Conservation (phyloP, 2,797 vertebrate genomes). For the Spinus pinus region DNA sequence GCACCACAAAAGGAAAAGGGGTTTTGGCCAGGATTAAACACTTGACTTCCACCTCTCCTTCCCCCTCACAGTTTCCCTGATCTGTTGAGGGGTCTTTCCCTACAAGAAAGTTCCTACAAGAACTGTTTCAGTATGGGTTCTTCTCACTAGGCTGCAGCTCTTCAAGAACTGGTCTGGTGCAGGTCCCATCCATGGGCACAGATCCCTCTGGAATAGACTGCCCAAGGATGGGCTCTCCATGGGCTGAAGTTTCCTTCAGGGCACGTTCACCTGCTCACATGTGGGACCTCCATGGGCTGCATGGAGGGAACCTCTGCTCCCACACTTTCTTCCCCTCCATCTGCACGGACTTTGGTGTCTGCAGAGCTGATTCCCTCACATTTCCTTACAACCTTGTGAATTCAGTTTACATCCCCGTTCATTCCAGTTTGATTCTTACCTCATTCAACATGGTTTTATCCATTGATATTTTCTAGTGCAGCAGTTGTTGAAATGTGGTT, state of each 20-base stretch:
- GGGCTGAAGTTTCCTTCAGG: no score
- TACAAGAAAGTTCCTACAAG: not conserved
- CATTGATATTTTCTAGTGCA: not conserved
- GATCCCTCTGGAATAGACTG: not conserved
- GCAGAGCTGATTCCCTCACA: not conserved
- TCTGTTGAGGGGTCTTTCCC: not conserved
- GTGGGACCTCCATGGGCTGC: no score
- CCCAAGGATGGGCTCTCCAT: not conserved
- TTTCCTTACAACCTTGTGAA: not conserved
- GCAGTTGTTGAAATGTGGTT: not conserved
- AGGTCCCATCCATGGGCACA: not conserved
- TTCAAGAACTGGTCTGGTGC: not conserved
- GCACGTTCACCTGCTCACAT: no score
- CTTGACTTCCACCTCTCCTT: not conserved
- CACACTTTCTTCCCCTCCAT: not conserved
- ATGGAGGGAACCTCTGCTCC: not conserved
- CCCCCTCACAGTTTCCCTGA: not conserved
- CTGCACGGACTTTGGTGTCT: not conserved
- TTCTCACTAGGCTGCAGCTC: not conserved
- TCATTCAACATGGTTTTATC: not conserved
- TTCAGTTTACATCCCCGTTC: not conserved
- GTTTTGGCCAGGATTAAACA: not conserved
- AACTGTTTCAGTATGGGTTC: no score
- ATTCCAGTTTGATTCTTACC: not conserved
- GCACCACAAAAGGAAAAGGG: accelerated